phyloP scores from a whole-genome alignment of 2,888 invertebrate species.

The Bhutanitis thaidina region DNA sequence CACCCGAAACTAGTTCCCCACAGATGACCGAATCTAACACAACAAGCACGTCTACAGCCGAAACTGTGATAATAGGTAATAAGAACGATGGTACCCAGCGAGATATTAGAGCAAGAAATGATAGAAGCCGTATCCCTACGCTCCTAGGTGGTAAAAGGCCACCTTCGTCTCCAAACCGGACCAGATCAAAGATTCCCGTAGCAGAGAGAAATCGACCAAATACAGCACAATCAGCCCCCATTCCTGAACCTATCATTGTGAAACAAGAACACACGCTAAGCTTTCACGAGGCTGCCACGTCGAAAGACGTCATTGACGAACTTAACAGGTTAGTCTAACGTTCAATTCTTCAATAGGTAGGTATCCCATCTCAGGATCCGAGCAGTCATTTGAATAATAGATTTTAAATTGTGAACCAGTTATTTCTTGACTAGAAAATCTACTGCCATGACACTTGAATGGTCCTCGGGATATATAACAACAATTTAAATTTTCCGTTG shows the following conservation, averaged over 20 bases:
- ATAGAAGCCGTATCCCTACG: constrained; percentile 79
- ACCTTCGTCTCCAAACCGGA: constrained; percentile 64
- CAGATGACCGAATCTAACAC: constrained; percentile 84
- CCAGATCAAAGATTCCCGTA: constrained; percentile 66
- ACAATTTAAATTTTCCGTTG: too few relatives aligned
- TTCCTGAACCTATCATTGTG: constrained; percentile 63
- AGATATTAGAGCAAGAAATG: constrained; percentile 63
- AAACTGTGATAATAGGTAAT: constrained; percentile 84
- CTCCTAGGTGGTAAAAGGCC: constrained; percentile 71
- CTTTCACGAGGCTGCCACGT: constrained; percentile 86
- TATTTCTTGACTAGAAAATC: too few relatives aligned
- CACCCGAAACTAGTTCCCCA: constrained; percentile 72
- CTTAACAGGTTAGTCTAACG: constrained; percentile 83
- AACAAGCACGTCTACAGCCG: constrained; percentile 84
- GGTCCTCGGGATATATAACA: too few relatives aligned
- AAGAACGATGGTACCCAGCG: constrained; percentile 60
- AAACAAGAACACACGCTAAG: constrained; percentile 81
- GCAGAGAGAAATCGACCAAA: constrained; percentile 44
- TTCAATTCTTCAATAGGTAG: constrained; percentile 85
- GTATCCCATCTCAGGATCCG: constrained; percentile 78
- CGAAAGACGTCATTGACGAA: constrained; percentile 88
- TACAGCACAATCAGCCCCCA: constrained; percentile 33
- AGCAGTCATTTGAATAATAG: constrained; percentile 61
- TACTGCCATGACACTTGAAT: too few relatives aligned
- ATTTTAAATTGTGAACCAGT: too few relatives aligned